Conservation (phyloP, 2,113 vertebrate genomes). For the Ardeotis arabs region DNA sequence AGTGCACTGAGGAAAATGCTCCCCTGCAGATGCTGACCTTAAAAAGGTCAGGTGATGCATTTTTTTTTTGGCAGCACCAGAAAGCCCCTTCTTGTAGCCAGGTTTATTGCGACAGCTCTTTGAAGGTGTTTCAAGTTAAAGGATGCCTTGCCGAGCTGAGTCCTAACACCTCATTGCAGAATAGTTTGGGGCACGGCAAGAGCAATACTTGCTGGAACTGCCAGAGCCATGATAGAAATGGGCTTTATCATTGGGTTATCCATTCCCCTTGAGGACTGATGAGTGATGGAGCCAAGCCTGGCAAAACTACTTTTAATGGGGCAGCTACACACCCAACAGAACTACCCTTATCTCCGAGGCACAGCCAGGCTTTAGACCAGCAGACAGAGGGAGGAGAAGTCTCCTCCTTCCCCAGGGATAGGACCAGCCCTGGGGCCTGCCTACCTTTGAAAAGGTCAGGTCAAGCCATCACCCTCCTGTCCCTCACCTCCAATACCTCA, state of each 20-base stretch:
- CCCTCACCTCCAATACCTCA: neutral
- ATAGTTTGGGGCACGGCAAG: neutral
- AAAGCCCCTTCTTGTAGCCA: neutral
- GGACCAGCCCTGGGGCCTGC: neutral
- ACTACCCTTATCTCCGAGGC: neutral
- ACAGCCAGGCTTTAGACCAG: neutral
- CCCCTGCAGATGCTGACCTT: neutral
- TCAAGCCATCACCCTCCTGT: neutral
- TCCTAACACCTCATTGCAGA: neutral
- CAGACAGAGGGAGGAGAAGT: neutral
- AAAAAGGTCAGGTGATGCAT: neutral
- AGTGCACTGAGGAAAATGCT: neutral
- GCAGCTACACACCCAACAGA: neutral
- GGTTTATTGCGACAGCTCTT: neutral
- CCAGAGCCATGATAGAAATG: neutral
- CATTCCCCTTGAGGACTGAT: neutral
- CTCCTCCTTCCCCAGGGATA: neutral
- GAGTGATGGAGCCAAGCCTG: neutral
- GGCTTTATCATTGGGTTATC: rapidly evolving
- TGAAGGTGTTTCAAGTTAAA: neutral
- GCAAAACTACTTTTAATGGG: neutral
- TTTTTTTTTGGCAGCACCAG: neutral
- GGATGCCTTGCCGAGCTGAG: neutral
- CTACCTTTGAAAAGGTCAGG: neutral
- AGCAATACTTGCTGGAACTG: neutral